Conservation (phyloP, 2,888 invertebrate genomes). For the Nymphalis c-album region DNA sequence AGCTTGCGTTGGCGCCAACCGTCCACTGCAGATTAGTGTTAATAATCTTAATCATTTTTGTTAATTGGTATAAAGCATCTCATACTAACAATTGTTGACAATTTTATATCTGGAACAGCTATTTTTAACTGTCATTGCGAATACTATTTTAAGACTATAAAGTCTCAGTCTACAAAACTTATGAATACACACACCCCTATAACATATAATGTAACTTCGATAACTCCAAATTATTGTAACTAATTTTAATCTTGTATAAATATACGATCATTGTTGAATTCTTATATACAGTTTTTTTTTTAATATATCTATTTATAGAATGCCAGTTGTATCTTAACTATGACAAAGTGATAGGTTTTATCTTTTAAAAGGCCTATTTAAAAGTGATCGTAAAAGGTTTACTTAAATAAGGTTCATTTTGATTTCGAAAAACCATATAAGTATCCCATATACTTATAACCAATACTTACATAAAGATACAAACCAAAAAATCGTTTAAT, state of each 20-base stretch:
- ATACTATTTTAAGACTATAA: not conserved
- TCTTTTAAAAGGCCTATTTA: not conserved
- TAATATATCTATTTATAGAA: too few relatives aligned
- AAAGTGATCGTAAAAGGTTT: not conserved
- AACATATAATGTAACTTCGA: not conserved
- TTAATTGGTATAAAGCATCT: constrained; percentile 67
- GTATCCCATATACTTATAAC: too few relatives aligned
- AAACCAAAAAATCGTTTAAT: not conserved
- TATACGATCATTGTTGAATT: too few relatives aligned
- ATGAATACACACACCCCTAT: too few relatives aligned
- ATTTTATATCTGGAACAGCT: constrained; percentile 64
- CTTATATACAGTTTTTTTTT: too few relatives aligned
- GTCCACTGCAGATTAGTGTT: constrained; percentile 64
- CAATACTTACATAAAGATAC: not conserved
- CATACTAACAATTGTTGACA: constrained; percentile 63
- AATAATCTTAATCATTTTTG: constrained; percentile 56
- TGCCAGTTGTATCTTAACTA: too few relatives aligned
- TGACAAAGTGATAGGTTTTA: not conserved
- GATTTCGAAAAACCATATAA: too few relatives aligned
- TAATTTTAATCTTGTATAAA: too few relatives aligned
- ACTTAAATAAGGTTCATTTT: not conserved
- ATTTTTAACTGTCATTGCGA: constrained; percentile 53
- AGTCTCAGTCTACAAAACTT: not conserved
- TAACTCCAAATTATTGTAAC: too few relatives aligned
- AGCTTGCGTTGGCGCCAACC: constrained; percentile 59